Conservation (phyloP, 2,113 vertebrate genomes). For the Crotophaga sulcirostris region DNA sequence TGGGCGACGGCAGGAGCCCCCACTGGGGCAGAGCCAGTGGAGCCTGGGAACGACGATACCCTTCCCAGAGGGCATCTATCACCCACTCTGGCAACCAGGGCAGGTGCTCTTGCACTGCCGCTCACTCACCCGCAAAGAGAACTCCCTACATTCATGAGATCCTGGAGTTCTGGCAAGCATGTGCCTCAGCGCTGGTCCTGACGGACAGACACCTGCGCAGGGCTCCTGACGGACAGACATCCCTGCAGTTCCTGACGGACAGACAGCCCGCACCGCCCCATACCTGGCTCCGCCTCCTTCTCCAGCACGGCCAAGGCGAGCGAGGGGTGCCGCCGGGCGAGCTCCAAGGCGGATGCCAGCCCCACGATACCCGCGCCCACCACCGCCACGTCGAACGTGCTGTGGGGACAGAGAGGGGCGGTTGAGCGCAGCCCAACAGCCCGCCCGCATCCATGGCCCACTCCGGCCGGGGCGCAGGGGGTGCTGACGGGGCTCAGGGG, state of each 20-base stretch:
- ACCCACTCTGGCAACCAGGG: fast-evolving
- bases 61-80: not conserved
- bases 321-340: slow-evolving; percentile 82
- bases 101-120: no score
- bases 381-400: slow-evolving; percentile 83
- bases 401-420: not conserved
- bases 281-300: slow-evolving; percentile 91
- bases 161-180: fast-evolving
- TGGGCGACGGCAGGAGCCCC: not conserved
- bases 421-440: no score
- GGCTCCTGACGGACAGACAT: no score
- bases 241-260: no score
- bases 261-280: not conserved
- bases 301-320: slow-evolving; percentile 88
- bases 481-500: no score
- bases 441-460: no score
- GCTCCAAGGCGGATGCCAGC: slow-evolving; percentile 87
- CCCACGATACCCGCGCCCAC: slow-evolving; percentile 93
- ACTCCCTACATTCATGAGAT: fast-evolving
- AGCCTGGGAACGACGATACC: no score
- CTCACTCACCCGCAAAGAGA: not conserved
- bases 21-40: no score
- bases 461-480: no score
- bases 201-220: no score
- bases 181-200: not conserved